Evolutionary conservation across 1,140 invertebrate genomes (phyloP), one percentile per base, ranked within the genome.

Genomic region (Myzus persicae): DNA sequence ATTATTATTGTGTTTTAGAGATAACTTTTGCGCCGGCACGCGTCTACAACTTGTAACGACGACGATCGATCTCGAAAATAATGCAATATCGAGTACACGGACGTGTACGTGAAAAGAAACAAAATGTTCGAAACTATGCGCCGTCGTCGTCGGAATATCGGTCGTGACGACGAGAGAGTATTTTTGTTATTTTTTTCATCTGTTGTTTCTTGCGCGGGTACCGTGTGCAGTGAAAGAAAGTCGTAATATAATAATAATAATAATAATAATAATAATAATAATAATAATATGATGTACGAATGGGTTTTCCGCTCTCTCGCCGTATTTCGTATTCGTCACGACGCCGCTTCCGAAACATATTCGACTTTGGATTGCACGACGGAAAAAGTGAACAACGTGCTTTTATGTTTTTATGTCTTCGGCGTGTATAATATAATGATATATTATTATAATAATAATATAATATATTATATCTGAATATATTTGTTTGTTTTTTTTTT

Each of bases 271-370:
- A n/a, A n/a, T n/a, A n/a, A n/a, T n/a, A n/a, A n/a, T n/a, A n/a
- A n/a, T n/a, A n/a, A 48, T 48, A 11, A 48, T 18, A 48, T 18
- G 46, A n/a, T 6, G 59, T n/a, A 4, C 4, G 31, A 76, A 76
- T n/a, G 59, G 59, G 14, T 76, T 76, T 76, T 76, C 59, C 59
- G n/a, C 59, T 76, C 31, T 40, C 46, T 38, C 46, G 46, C 18
- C 44, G 18, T 24, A 36, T 51, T 48, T 88, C n/a, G n/a, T 51
- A 88, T 88, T 88, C n/a, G 44, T 88, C 87, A 51, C 87, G n/a
- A 46, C 20, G 40, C 24, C 31, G 24, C 40, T 42, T 85, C 82
- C 5, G 24, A 18, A 44, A 44, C 38, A 18, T 85, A 44, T 85
- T 85, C 26, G 40, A 85, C 26, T 44, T 42, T 85, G 40, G 9